Evolutionary conservation across 2,113 vertebrate species (phyloP).

Genomic region (Neopipo cinnamomea): DNA sequence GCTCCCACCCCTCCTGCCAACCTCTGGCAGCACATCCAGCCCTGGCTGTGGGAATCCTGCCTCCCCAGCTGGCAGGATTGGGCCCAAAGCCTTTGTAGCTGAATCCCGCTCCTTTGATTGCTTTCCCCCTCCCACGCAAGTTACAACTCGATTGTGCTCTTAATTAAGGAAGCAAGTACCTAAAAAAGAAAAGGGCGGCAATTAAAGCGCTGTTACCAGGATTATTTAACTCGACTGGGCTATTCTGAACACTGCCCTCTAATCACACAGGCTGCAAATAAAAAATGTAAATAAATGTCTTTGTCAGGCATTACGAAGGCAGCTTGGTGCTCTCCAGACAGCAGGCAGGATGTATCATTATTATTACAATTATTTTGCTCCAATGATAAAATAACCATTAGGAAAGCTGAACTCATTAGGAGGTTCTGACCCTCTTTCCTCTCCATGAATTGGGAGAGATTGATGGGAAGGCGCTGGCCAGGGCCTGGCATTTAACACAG

Average conservation of each 20-base stretch:
- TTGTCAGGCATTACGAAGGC: constrained; percentile 30
- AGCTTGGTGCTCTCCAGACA: not conserved
- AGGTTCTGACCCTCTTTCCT: not conserved
- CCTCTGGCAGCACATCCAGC: not conserved
- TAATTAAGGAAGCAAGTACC: constrained; percentile 38
- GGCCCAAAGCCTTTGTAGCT: not conserved
- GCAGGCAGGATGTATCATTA: constrained; percentile 17
- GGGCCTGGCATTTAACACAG: not conserved
- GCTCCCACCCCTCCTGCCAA: not conserved
- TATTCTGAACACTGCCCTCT: constrained; percentile 42
- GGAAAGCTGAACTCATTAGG: constrained; percentile 41
- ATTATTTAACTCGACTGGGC: not conserved
- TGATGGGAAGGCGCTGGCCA: constrained; percentile 1
- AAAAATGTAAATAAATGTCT: constrained; percentile 47
- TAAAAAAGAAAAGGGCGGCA: constrained; percentile 34
- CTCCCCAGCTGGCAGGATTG: not conserved
- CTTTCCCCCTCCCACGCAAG: not conserved
- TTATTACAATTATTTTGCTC: constrained; percentile 38
- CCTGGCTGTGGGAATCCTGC: not conserved
- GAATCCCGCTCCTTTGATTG: not conserved
- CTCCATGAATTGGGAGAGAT: not conserved
- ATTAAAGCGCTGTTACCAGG: not conserved
- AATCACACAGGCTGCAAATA: constrained; percentile 23
- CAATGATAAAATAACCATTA: constrained; percentile 45
- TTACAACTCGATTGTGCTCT: not conserved